Conservation (phyloP, 2,888 invertebrate genomes). For the Tetragonula carbonaria region DNA sequence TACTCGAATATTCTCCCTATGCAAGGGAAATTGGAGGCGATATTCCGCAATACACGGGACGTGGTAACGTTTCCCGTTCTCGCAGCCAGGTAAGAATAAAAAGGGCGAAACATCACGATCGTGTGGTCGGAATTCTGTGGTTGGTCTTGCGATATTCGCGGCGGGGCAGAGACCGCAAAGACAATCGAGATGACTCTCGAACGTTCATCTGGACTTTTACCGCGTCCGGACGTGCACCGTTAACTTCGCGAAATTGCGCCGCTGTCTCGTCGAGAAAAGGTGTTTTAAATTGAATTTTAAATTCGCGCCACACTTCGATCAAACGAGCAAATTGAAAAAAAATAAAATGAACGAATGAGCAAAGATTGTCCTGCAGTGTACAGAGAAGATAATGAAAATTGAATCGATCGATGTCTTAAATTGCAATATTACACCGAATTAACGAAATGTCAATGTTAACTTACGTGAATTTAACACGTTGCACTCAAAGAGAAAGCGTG, state of each 20-base stretch:
- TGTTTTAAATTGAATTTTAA: not conserved
- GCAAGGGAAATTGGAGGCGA: slow-evolving; percentile 13
- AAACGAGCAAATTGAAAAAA: no score
- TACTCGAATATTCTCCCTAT: not conserved
- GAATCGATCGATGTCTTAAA: no score
- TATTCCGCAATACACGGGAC: not conserved
- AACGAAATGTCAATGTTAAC: no score
- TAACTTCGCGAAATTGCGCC: slow-evolving; percentile 27
- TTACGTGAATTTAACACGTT: no score
- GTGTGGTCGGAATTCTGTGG: slow-evolving; percentile 68
- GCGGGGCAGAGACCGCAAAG: slow-evolving; percentile 63
- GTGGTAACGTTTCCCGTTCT: slow-evolving; percentile 37
- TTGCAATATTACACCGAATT: no score
- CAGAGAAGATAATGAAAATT: no score
- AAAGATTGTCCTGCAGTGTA: no score
- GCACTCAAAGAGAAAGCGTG: no score
- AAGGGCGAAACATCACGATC: slow-evolving; percentile 57
- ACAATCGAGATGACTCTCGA: slow-evolving; percentile 65
- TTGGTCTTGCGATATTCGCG: slow-evolving; percentile 61
- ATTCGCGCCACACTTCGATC: not conserved
- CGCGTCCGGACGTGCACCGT: slow-evolving; percentile 51
- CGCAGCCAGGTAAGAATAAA: slow-evolving; percentile 48
- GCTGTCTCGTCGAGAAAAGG: not conserved
- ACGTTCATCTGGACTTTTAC: slow-evolving; percentile 60
- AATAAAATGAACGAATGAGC: no score